phyloP scores from a whole-genome alignment of 2,888 invertebrate species.

The Acleris laterana region DNA sequence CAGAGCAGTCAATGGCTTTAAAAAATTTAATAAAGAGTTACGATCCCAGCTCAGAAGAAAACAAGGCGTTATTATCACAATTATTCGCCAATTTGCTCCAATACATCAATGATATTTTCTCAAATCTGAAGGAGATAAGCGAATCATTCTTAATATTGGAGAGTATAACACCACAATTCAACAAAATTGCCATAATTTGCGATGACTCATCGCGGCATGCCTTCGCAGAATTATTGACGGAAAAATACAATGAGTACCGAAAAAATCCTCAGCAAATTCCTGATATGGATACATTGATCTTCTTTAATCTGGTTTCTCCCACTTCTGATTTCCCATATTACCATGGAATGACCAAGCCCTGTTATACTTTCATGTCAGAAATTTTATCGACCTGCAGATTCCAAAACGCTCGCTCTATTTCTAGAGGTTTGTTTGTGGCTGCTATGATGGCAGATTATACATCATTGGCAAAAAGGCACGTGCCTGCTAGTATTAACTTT shows the following conservation, averaged over 20 bases:
- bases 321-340: constrained; percentile 95
- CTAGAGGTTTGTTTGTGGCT: constrained; percentile 90
- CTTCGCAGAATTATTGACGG: constrained; percentile 87
- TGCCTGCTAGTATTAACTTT: constrained; percentile 92
- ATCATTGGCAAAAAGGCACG: constrained; percentile 89
- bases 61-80: constrained; percentile 89
- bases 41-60: constrained; percentile 92
- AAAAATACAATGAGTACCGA: constrained; percentile 88
- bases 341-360: constrained; percentile 90
- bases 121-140: constrained; percentile 63
- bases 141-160: constrained; percentile 85
- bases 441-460: constrained; percentile 92
- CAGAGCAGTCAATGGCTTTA: constrained; percentile 88
- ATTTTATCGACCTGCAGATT: constrained; percentile 88
- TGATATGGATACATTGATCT: constrained; percentile 88
- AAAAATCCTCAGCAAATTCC: constrained; percentile 86
- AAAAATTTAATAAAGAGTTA: constrained; percentile 94
- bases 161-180: constrained; percentile 83
- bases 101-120: constrained; percentile 88
- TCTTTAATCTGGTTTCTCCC: constrained; percentile 93
- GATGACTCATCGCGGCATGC: constrained; percentile 87
- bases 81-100: constrained; percentile 91
- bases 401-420: constrained; percentile 87
- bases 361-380: constrained; percentile 92
- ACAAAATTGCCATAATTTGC: constrained; percentile 89